Base-by-base conservation (phyloP, 1,140 invertebrate species). In the Heliconius eleuchia region DNA sequence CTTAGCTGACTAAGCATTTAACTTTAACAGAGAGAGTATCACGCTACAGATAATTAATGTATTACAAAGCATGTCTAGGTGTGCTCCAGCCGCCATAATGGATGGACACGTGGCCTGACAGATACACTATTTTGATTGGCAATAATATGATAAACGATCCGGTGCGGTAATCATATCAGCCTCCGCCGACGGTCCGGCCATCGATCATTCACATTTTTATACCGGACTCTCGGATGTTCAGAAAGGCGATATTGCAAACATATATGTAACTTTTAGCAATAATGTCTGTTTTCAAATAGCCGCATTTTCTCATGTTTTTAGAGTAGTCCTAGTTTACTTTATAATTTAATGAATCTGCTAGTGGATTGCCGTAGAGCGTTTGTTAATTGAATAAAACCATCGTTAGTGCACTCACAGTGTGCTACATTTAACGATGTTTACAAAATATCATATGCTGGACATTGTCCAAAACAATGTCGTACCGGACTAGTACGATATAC, bases 81-180 rank as follows among this genome's bases (percentile, higher is more conserved):
- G 80, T 83, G 76, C 81, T 87, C 89, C 88, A 87, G 89, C 87
- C 83, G 80, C 75, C 85, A 80, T 78, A 84, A 94, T 91, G 92
- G 91, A 94, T 94, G 42, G 42, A 46, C 87, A 88, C 88, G 85
- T 85, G 85, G 88, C 85, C 91, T 89, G 92, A 92, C 92, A 92
- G 93, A 94, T 92, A 94, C 93, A 94, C 92, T 94, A 94, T 94
- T 94, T 94, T 94, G 93, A 94, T 94, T 94, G 93, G 93, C 93
- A 94, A 94, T 94, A 93, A 91, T 94, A 91, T 93, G 93, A 94
- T 93, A 91, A 91, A 92, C 87, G 91, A 92, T 92, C 90, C 90
- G 87, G 84, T 87, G 81, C 86, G 88, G 88, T 92, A 89, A 91
- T 91, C 88, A 90, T 90, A 91, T 91, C 89, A 89, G 87, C 87